Evolutionary conservation across 1,140 invertebrate genomes (phyloP).

Genomic region (Procambarus virginalis): DNA sequence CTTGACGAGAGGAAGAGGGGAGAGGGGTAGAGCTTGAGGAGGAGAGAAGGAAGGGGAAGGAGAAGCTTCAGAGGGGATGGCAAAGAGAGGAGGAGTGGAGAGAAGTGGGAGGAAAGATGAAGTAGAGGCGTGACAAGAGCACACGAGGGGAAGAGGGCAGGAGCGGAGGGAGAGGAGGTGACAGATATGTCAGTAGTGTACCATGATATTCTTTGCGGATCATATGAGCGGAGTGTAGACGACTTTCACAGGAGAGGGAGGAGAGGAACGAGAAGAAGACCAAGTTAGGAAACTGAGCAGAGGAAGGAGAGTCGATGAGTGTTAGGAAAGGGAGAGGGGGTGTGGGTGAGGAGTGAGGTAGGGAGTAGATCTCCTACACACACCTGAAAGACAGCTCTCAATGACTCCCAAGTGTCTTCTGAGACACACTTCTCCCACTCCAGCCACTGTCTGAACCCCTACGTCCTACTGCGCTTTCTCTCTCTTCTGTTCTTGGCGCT

Average conservation of each 20-base stretch:
- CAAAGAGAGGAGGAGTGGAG: too few species aligned
- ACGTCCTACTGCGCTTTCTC: neutral
- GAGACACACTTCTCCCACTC: neutral
- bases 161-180: neutral
- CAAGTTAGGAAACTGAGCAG: too few species aligned
- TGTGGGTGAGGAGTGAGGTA: neutral
- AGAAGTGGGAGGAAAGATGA: too few species aligned
- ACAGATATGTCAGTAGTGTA: neutral
- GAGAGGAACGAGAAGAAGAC: too few species aligned
- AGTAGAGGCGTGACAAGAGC: too few species aligned
- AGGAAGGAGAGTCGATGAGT: neutral
- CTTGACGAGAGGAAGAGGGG: too few species aligned
- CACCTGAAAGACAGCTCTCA: neutral
- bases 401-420: neutral
- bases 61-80: too few species aligned
- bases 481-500: neutral
- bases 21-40: too few species aligned
- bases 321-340: neutral
- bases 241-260: neutral
- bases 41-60: too few species aligned
- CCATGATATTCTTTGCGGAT: too few species aligned
- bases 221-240: too few species aligned
- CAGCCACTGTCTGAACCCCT: neutral
- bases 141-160: too few species aligned
- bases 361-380: neutral